Percentiles rank a stretch among this genome's conserved stretches.
Evolutionary conservation across 2,797 vertebrate species (phyloP).

Genomic region (Eulemur coronatus): DNA sequence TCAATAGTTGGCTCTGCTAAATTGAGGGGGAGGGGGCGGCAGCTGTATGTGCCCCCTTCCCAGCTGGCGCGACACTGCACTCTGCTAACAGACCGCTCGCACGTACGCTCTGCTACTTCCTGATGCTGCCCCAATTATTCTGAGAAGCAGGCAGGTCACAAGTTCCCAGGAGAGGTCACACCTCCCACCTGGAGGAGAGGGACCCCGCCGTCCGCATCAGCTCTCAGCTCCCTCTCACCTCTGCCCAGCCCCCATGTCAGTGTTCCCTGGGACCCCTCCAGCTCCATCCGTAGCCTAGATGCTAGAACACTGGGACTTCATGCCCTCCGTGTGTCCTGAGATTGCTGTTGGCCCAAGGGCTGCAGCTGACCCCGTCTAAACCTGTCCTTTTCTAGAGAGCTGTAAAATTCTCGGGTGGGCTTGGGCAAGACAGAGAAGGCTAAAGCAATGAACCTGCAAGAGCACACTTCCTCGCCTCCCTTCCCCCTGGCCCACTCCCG

Average conservation of each 20-base stretch:
- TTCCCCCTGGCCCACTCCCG: neutral
- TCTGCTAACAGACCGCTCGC: neutral
- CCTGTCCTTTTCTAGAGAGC: neutral
- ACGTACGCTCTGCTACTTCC: slow-evolving; percentile 43
- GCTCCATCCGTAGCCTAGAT: neutral
- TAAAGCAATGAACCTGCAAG: accelerated
- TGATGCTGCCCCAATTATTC: slow-evolving; percentile 56
- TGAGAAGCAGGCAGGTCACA: slow-evolving; percentile 62
- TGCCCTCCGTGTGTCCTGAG: neutral
- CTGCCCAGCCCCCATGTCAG: neutral
- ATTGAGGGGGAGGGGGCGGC: neutral
- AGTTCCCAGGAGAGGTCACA: slow-evolving; percentile 63
- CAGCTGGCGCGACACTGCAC: accelerated
- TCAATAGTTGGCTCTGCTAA: neutral
- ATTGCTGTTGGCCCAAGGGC: neutral
- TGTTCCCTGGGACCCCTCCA: neutral
- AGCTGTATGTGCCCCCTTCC: neutral
- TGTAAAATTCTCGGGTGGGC: neutral
- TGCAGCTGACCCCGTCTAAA: neutral
- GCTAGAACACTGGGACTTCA: neutral
- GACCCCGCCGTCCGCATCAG: neutral
- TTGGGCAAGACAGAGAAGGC: neutral
- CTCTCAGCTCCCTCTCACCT: slow-evolving; percentile 5
- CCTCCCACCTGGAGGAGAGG: neutral
- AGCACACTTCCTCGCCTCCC: neutral